Evolutionary conservation across 2,888 invertebrate species (phyloP), one percentile per base, ranked within the genome.

Genomic region (Strigamia crassipes): DNA sequence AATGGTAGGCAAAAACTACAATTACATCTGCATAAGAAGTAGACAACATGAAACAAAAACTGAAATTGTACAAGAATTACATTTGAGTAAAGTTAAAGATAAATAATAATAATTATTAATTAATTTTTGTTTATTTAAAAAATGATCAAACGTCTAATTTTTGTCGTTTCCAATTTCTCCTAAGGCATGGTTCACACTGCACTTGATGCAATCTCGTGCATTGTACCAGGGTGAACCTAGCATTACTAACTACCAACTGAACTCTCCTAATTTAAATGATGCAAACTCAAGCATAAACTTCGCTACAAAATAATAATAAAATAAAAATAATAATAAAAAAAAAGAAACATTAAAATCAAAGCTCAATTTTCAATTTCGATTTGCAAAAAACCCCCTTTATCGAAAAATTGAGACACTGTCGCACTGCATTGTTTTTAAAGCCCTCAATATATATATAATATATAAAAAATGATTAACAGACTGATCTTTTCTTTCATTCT

Each of bases 1-100:
- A 80, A 80, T 31, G 27, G 34, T 77, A 21, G 34, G 77, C 77
- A 31, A 77, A 77, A 31, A 77, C 27, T 77, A 77, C 77, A 77
- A 77, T 77, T 77, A 77, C 77, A 77, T 18, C 77, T 77, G 51
- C 51, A 13, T 51, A 51, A 51, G 51, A 51, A 51, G 51, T 51
- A 51, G 51, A 51, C 51, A 51, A 51, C 51, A 51, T 51, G 51
- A 51, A 51, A 51, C 51, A 51, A 51, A 51, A 51, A 51, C 51
- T 51, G 51, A 51, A 51, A 51, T 51, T 51, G 51, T 51, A 51
- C 51, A 51, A 51, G 51, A 51, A 51, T 51, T 51, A 51, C 51
- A 51, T 51, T 51, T 15, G 51, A 51, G 51, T 51, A 51, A 51
- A 51, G 15, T 51, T 51, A 51, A 51, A 18, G 51, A 51, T 51